Base-by-base conservation (phyloP, 2,797 vertebrate species). In the Lycodopsis pacificus region DNA sequence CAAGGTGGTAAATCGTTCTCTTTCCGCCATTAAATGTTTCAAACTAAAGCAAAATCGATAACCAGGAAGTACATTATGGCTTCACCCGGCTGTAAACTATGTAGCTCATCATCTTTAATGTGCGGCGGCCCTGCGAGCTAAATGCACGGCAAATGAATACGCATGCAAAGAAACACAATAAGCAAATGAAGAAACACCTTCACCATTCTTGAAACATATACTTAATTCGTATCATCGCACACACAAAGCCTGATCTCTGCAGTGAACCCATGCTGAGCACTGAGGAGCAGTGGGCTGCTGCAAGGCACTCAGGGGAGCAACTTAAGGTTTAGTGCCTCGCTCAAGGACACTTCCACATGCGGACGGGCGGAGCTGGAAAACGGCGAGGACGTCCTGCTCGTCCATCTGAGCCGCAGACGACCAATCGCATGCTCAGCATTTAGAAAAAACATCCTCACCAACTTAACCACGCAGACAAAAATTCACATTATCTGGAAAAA, bases 1-100 rank as follows among this genome's bases (percentile, higher is more conserved):
- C 72, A 62, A 65, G 49, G 76, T 69, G 56, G 64, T 74, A 80
- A 65, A 81, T 61, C 59, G 65, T 59, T 81, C 73, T 71, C 42
- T 25, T 25, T 42, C 25, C 5, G 68, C 36, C 71, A 71, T 69
- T 22, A 74, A 72, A 81, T 30, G 62, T 38, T 69, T 27, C 42
- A 73, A 67, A 81, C 22, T 46, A 34, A 68, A 70, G 68, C 32
- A 48, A 65, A 77, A 80, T 70, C 40, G 25, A 64, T 73, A 57
- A 15, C 22, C 2, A 2, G 34, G 53, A 40, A 58, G 73, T 66
- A 49, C 38, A 11, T 72, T 51, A 59, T 19, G 30, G 7, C 63
- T 27, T 30, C 8, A 12, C 46, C 10, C 19, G 34, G 49, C 20
- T 51, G 3, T 8, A 27, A 51, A 58, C 34, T 36, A 44, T 40